These are phyloP conservation scores for Drosophila sproati DNA, from an alignment of 1,140 invertebrate species.

Conservation along the genomic window DNA sequence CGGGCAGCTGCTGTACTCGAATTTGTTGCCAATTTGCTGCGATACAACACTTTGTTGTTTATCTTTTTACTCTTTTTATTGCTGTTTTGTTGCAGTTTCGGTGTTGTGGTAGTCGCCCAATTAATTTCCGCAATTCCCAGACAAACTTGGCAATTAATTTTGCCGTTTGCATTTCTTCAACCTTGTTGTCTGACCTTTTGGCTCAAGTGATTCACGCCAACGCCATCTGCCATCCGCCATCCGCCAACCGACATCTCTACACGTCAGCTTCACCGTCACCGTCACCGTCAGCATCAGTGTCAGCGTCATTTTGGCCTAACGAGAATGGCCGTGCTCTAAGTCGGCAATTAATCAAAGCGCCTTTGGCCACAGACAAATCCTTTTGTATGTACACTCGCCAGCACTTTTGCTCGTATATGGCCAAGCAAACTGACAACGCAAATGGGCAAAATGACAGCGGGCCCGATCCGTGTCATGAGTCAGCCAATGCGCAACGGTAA, in stretches of 20 bases:
- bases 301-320: conserved; percentile 61
- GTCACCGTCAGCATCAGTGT: conserved; percentile 51
- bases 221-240: conserved; percentile 40
- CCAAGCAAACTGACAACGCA: conserved; percentile 72
- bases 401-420: conserved; percentile 65
- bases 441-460: conserved; percentile 80
- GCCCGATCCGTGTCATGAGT: conserved; percentile 68
- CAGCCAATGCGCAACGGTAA: conserved; percentile 77
- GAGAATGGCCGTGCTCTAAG: conserved; percentile 70
- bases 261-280: conserved; percentile 52
- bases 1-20: conserved; percentile 42
- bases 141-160: conserved; percentile 79
- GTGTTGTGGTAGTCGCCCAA: conserved; percentile 59
- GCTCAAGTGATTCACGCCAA: conserved; percentile 80
- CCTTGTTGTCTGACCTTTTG: conserved; percentile 80
- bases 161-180: conserved; percentile 78
- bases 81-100: conserved; percentile 21
- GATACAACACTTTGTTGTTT: conserved; percentile 55
- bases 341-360: conserved; percentile 83
- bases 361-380: conserved; percentile 76
- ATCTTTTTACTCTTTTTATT: conserved; percentile 17
- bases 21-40: conserved; percentile 80
- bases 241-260: conserved; percentile 22
- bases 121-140: conserved; percentile 82
- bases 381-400: conserved; percentile 53